Evolutionary conservation across 2,888 invertebrate species (phyloP).

Genomic region (Orthosia gothica): DNA sequence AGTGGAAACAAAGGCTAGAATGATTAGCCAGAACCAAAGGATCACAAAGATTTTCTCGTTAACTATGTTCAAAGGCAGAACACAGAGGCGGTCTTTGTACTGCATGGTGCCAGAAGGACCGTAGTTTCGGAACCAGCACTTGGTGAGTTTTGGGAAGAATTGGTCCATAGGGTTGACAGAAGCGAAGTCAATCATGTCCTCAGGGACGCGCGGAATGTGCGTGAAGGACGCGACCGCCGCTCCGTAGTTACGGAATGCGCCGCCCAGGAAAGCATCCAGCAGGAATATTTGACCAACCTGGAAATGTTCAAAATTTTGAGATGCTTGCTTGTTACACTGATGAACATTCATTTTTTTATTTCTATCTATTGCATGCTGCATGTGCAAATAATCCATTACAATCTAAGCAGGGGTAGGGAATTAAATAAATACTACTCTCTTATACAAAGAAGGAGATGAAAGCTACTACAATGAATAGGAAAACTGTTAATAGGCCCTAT

Average conservation of each 20-base stretch:
- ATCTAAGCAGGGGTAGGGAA: neutral
- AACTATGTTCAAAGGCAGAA: conserved; percentile 95
- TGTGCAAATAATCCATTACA: neutral
- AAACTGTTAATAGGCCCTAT: conserved; percentile 5
- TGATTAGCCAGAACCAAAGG: conserved; percentile 94
- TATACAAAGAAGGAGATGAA: no score
- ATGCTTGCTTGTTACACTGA: neutral
- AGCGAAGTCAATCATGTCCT: conserved; percentile 77
- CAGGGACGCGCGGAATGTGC: conserved; percentile 80
- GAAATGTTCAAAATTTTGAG: conserved; percentile 57
- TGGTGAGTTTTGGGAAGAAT: conserved; percentile 93
- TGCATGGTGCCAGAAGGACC: conserved; percentile 92
- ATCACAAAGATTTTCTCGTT: conserved; percentile 95
- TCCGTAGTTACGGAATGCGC: conserved; percentile 92
- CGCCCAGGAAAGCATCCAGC: conserved; percentile 93
- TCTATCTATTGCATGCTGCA: conserved; percentile 2
- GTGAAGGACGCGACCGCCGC: conserved; percentile 88
- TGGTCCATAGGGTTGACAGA: conserved; percentile 93
- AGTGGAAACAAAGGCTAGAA: conserved; percentile 92
- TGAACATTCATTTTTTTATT: neutral
- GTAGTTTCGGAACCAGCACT: conserved; percentile 91
- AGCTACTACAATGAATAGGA: neutral
- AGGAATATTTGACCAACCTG: conserved; percentile 94
- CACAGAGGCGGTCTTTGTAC: conserved; percentile 93
- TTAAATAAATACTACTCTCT: neutral